Base-by-base conservation (phyloP, 1,140 invertebrate genomes). In the Heterodera schachtii region DNA sequence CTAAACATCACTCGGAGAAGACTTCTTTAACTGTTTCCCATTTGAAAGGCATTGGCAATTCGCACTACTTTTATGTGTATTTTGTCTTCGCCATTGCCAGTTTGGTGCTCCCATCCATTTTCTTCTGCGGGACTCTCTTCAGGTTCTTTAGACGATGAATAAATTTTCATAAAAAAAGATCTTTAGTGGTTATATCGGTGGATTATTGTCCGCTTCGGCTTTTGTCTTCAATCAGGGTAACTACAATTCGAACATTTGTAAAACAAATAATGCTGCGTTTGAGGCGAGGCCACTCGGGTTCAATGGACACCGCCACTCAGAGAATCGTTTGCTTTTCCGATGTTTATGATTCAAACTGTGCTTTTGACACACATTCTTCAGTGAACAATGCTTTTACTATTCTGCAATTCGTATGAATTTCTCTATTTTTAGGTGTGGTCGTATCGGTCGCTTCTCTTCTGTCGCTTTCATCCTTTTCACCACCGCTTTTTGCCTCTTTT, bases 291-390 rank as follows among this genome's bases (percentile, higher is more conserved):
- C 71, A 95, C 94, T 0, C 89, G 95, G 60, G 93, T 95, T 2
- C 94, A 94, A 88, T 95, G 94, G 94, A 93, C 94, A 0, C 94
- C 94, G 1, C 94, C 95, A 9, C 90, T 95, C 75, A 90, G 95
- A 79, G 95, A 96, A 91, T 94, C 93, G 85, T 94, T 95, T 90
- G 94, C 93, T 1, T 94, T 93, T 88, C 94, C 94, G 1, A 91
- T 93, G 77, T 90, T 93, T 82, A 85, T 93, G 6, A 77, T 91
- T 11, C 92, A 92, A 82, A 90, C 92, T 86, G 89, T 91, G 46
- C 46, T 91, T 66, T 86, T 92, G 0, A 90, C 91, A 7, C 85
- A 89, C 81, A 83, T 90, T 60, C 80, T 92, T 2, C 91, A 90
- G 90, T 91, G 86, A 76, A 82, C 49, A 52, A 44, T 3, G 9